Evolutionary conservation across 2,888 invertebrate genomes (phyloP), one percentile per base, ranked within the genome.

Genomic region (Andrena bicolor): DNA sequence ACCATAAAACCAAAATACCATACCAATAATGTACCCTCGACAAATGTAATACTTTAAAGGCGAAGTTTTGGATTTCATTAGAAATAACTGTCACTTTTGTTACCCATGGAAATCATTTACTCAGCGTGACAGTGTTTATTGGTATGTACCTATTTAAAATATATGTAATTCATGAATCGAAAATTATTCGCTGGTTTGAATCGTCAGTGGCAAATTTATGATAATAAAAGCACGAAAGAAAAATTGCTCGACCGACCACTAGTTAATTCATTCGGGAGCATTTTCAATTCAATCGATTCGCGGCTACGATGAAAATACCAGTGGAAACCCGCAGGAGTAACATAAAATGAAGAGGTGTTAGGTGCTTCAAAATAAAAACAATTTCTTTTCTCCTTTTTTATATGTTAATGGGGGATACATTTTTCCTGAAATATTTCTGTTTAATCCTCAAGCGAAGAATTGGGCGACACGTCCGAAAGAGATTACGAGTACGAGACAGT

Each of bases 261-360:
- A 56, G 13, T 23, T n/a, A 49, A 20, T 73, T 64, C 35, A 35
- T 32, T 6, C 13, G 13, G 13, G 13, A 13, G 7, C 4, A 30
- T 48, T 60, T 58, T 32, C 6, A 66, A 66, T 60, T 32, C 16
- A 66, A 51, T 60, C 26, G 32, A 66, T 32, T 51, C n/a, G 20
- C 10, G 23, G n/a, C 10, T n/a, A 10, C 10, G 5, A 26, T 10
- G 32, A 60, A 35, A 60, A 49, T 51, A 49, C 10, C 2, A 30
- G 41, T 8, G 32, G 58, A 32, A 23, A 16, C 13, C 35, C 26
- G 41, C 13, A 6, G 5, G 10, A 7, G 8, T 26, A 32, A 26
- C 32, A 2, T 48, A 26, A 35, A 61, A 68, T 68, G 13, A 2
- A 2, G 0, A 26, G 7, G 6, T 58, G 2, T 66, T 10, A 32